Evolutionary conservation across 2,797 vertebrate genomes (phyloP).

Genomic region (Chromobotia macracanthus): DNA sequence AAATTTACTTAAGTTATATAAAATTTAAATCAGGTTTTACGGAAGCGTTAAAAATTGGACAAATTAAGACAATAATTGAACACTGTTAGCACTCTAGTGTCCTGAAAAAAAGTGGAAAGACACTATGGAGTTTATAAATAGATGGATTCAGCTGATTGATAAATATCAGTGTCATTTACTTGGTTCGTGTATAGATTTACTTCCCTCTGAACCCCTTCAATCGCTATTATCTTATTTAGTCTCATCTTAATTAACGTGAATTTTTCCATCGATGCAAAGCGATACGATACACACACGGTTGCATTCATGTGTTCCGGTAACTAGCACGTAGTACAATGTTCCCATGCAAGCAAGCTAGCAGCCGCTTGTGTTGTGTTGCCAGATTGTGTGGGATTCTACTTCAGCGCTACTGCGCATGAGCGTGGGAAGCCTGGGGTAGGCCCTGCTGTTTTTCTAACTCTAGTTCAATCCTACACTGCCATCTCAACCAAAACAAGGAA

Average conservation of each 20-base stretch:
- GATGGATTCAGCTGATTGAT: background rate
- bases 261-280: background rate
- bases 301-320: background rate
- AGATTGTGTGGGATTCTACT: conserved; percentile 56
- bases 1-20: background rate
- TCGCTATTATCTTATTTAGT: background rate
- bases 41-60: too few relatives aligned
- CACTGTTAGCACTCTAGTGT: too few relatives aligned
- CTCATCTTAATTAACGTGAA: background rate
- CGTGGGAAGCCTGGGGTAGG: conserved; percentile 59
- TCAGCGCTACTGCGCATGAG: conserved; percentile 56
- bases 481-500: conserved; percentile 70
- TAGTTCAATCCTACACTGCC: conserved; percentile 68
- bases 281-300: background rate
- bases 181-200: background rate
- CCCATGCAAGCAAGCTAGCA: background rate
- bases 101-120: too few relatives aligned
- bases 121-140: too few relatives aligned
- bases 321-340: background rate
- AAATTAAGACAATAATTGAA: background rate
- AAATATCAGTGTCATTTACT: background rate
- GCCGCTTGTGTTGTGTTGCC: conserved; percentile 34
- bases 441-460: conserved; percentile 68
- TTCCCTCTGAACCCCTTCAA: background rate
- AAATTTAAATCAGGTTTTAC: background rate